Conservation (phyloP, 1,140 invertebrate genomes). For the Lepidurus packardi region DNA sequence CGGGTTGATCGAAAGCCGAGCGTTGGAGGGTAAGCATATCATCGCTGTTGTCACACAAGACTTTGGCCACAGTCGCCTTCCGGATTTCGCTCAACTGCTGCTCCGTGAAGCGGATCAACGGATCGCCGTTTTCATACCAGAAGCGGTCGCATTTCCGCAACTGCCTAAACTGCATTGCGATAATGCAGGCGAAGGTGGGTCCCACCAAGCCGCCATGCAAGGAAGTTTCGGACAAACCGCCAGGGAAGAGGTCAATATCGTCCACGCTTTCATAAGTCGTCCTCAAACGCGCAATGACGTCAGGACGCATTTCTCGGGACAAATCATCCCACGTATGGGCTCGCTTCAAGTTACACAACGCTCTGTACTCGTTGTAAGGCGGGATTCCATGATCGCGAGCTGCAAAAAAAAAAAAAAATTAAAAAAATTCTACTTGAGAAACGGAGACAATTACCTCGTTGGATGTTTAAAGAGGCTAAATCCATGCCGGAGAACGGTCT, state of each 20-base stretch:
- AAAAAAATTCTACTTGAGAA: not conserved
- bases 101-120: conserved; percentile 51
- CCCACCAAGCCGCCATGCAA: conserved; percentile 51
- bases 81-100: conserved; percentile 85
- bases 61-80: conserved; percentile 81
- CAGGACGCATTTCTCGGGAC: conserved; percentile 49
- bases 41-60: conserved; percentile 92
- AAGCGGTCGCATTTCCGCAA: conserved; percentile 82
- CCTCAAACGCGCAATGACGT: conserved; percentile 45
- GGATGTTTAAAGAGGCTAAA: conserved; percentile 81
- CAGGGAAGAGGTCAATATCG: conserved; percentile 55
- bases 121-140: conserved; percentile 61
- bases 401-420: conserved; percentile 15
- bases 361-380: conserved; percentile 58
- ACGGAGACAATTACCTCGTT: conserved; percentile 55
- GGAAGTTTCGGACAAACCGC: conserved; percentile 51
- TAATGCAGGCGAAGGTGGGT: conserved; percentile 54
- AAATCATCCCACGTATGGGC: conserved; percentile 70
- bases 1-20: conserved; percentile 77
- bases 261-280: conserved; percentile 49
- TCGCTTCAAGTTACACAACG: conserved; percentile 52
- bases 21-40: conserved; percentile 73
- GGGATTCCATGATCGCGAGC: conserved; percentile 57
- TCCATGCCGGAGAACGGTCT: conserved; percentile 65
- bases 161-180: conserved; percentile 54